Evolutionary conservation across 1,140 invertebrate genomes (phyloP).

Genomic region (Scaptomyza montana): DNA sequence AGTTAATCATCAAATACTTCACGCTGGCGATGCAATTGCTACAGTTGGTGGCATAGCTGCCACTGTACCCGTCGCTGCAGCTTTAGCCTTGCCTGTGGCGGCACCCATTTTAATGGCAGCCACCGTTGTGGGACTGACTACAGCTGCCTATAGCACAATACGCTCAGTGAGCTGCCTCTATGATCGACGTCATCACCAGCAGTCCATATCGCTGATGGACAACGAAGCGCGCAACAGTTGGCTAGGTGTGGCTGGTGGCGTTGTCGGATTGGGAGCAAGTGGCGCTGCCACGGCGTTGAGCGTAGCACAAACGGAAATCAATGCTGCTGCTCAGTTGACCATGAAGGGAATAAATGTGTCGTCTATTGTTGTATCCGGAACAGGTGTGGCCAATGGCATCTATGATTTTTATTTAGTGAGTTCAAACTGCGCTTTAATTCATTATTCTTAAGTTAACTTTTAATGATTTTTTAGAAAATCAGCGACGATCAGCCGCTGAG

Average conservation of each 20-base stretch:
- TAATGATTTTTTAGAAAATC: conserved; percentile 43
- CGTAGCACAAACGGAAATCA: conserved; percentile 14
- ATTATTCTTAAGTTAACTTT: neutral
- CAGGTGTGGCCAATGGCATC: conserved; percentile 59
- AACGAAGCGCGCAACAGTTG: conserved; percentile 67
- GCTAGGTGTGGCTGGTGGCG: conserved; percentile 74
- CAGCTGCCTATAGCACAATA: conserved; percentile 63
- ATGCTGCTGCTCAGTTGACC: conserved; percentile 63
- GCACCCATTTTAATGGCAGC: conserved; percentile 61
- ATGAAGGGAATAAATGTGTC: too few relatives aligned
- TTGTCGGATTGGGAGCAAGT: conserved; percentile 68
- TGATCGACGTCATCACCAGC: conserved; percentile 62
- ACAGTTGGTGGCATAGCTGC: conserved; percentile 62
- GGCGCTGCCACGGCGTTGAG: conserved; percentile 62
- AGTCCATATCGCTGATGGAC: conserved; percentile 57
- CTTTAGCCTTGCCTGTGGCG: conserved; percentile 61
- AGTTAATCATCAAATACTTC: conserved; percentile 40
- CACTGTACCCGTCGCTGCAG: conserved; percentile 56
- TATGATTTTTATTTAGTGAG: conserved; percentile 70
- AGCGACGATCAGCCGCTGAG: conserved; percentile 65
- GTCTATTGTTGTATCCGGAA: conserved; percentile 65
- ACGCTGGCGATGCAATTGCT: conserved; percentile 58
- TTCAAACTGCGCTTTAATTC: neutral
- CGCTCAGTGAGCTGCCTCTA: conserved; percentile 53
- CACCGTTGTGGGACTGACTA: conserved; percentile 51